Conservation (phyloP, 2,888 invertebrate species). For the Drosophila gaucha region DNA sequence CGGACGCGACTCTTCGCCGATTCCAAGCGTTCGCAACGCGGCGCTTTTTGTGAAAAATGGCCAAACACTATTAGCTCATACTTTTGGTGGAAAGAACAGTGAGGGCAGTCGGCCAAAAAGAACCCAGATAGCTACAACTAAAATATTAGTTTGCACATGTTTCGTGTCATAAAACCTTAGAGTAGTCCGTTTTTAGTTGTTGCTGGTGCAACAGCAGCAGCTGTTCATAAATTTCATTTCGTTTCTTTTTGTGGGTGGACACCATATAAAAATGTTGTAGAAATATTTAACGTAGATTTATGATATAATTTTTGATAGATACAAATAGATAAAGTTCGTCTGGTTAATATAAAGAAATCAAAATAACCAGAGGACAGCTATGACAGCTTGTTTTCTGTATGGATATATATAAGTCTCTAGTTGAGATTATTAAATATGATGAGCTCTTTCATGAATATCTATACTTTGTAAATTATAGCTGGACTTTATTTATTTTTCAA, state of each 20-base stretch:
- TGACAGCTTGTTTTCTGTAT: no score
- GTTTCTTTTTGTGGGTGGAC: slow-evolving; percentile 4
- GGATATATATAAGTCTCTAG: no score
- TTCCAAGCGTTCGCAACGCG: slow-evolving; percentile 19
- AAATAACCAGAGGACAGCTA: neutral
- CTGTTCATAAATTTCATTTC: slow-evolving; percentile 37
- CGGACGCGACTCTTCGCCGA: slow-evolving; percentile 39
- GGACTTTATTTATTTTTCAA: no score
- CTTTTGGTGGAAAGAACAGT: slow-evolving; percentile 2
- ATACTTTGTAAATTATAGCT: neutral
- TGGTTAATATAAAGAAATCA: neutral
- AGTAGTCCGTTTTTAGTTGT: slow-evolving; percentile 33
- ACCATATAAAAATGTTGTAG: slow-evolving; percentile 31
- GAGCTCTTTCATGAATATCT: neutral
- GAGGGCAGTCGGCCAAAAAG: neutral
- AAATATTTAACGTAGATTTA: slow-evolving; percentile 49
- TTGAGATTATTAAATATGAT: neutral
- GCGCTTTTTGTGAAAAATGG: slow-evolving; percentile 73
- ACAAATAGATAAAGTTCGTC: slow-evolving; percentile 6
- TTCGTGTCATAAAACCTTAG: slow-evolving; percentile 70
- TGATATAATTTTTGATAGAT: slow-evolving; percentile 24
- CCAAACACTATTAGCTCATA: slow-evolving; percentile 78
- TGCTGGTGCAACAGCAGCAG: slow-evolving; percentile 30
- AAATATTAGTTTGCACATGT: slow-evolving; percentile 80
- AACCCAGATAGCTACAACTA: slow-evolving; percentile 37